These are phyloP conservation scores for Eupithecia vulgata DNA, from an alignment of 2,888 invertebrate genomes.

Conservation along the genomic window DNA sequence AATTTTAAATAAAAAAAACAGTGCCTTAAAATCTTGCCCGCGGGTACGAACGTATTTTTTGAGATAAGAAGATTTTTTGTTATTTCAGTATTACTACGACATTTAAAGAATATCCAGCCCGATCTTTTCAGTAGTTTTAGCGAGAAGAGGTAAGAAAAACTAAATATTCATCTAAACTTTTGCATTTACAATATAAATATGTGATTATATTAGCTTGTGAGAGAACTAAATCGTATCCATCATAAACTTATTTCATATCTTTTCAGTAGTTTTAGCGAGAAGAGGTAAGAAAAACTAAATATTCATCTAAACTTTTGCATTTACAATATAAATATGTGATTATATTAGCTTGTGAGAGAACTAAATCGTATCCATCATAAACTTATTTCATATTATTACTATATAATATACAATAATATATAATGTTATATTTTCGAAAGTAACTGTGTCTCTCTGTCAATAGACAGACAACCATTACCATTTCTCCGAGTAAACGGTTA, in stretches of 20 bases:
- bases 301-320: background rate
- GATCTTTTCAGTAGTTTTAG: background rate
- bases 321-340: background rate
- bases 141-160: background rate
- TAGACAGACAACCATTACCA: too few relatives aligned
- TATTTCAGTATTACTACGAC: background rate
- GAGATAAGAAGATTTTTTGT: background rate
- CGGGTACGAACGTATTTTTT: background rate
- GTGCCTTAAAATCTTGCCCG: background rate
- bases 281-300: background rate
- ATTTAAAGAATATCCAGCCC: background rate
- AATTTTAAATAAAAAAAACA: background rate
- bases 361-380: background rate
- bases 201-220: background rate
- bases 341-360: background rate
- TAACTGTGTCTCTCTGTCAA: too few relatives aligned
- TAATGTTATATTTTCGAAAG: too few relatives aligned
- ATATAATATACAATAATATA: too few relatives aligned
- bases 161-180: background rate
- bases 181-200: background rate
- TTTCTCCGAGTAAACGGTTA: too few relatives aligned
- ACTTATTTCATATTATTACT: too few relatives aligned
- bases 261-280: background rate
- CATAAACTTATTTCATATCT: too few relatives aligned
- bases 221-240: background rate